Percentiles rank a stretch among this genome's conserved stretches.
Evolutionary conservation across 1,140 invertebrate genomes (phyloP).

Genomic region (Drosophila tropicalis): DNA sequence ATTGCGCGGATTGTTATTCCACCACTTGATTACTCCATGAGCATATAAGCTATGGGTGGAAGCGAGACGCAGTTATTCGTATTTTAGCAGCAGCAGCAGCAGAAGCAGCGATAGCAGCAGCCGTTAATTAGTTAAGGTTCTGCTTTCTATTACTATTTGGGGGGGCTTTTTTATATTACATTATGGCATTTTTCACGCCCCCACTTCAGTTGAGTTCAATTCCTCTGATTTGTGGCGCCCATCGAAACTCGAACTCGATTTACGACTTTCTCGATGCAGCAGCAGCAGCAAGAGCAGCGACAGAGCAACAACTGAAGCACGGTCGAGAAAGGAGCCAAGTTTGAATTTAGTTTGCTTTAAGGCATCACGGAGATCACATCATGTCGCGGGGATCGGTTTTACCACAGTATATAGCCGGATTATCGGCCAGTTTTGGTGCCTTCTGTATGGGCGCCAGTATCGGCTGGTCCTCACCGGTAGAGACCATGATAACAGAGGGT

Average conservation of each 20-base stretch:
- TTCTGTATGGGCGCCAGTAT: slow-evolving; percentile 86
- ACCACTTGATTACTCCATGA: slow-evolving; percentile 42
- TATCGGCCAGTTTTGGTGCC: slow-evolving; percentile 85
- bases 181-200: slow-evolving; percentile 8
- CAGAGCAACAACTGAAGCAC: background rate
- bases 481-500: slow-evolving; percentile 78
- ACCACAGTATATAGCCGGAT: slow-evolving; percentile 67
- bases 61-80: background rate
- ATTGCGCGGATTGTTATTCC: slow-evolving; percentile 21
- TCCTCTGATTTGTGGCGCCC: background rate
- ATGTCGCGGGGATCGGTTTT: slow-evolving; percentile 58
- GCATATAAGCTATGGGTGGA: slow-evolving; percentile 20
- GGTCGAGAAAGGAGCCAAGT: slow-evolving; percentile 10
- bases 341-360: slow-evolving; percentile 50
- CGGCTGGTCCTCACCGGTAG: slow-evolving; percentile 88
- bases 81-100: slow-evolving; percentile 1
- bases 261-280: slow-evolving; percentile 27
- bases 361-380: slow-evolving; percentile 18
- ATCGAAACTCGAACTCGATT: slow-evolving; percentile 33
- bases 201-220: slow-evolving; percentile 4
- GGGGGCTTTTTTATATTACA: slow-evolving; percentile 27
- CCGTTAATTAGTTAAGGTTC: slow-evolving; percentile 41
- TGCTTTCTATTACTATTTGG: slow-evolving; percentile 40
- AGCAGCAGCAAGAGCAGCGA: slow-evolving; percentile 10
- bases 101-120: slow-evolving; percentile 11